Evolutionary conservation across 1,140 invertebrate genomes (phyloP), one percentile per base, ranked within the genome.

Genomic region (Eumeta japonica): DNA sequence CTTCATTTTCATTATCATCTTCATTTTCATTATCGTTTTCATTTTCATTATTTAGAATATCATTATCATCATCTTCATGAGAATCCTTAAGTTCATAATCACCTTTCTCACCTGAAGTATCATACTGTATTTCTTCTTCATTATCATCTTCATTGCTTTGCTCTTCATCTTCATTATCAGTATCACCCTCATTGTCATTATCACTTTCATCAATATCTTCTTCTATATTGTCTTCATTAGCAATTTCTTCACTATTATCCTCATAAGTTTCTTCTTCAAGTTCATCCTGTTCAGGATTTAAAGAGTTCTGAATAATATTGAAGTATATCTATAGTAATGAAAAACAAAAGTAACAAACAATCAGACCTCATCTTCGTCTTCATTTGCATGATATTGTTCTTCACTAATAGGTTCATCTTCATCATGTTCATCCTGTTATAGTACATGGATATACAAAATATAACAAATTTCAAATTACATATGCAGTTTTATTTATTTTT

Each of bases 21-120:
- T 46, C 46, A 19, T 68, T 42, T 24, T 73, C 47, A 29, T 67
- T 59, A 43, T 70, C 38, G 41, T 73, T 70, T 46, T 75, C 64
- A 31, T 57, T 47, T 32, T 58, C 48, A 31, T 59, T 43, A 31
- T 55, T 39, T 11, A 60, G 50, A 31, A 59, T 50, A 12, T 70
- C 48, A 32, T 64, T 53, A 46, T 64, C 42, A 10, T 16, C 13
- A 9, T 15, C 28, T 24, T 36, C 20, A 35, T 35, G 13, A 28
- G 20, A 16, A 30, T 12, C 29, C 11, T 14, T 14, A 11, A 30
- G 12, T 14, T 15, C 7, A 30, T 30, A 30, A n/a, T 50, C 53
- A 7, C 56, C 53, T 27, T 57, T 49, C 34, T n/a, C n/a, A n/a
- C n/a, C n/a, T n/a, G 20, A n/a, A 24, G n/a, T n/a, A n/a, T n/a